phyloP scores from a whole-genome alignment of 64 coral and sea anemone species.

The Actinia tenebrosa region DNA sequence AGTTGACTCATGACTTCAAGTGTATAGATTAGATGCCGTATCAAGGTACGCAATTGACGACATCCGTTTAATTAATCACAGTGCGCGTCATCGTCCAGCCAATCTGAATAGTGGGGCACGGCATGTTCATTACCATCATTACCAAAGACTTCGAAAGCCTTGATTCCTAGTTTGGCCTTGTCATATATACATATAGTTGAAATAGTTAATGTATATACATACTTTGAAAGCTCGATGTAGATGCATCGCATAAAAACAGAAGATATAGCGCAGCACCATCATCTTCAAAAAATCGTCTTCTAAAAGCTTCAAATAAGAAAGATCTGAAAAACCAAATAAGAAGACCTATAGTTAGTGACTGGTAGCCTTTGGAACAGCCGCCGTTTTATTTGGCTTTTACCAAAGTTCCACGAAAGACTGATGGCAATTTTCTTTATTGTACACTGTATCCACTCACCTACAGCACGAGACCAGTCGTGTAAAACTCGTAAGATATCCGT shows the following conservation, averaged over 20 bases:
- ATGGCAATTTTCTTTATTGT: too few relatives aligned
- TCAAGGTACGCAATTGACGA: too few relatives aligned
- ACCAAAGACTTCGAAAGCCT: too few relatives aligned
- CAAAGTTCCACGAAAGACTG: too few relatives aligned
- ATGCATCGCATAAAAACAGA: slow-evolving; percentile 86
- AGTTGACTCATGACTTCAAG: background rate
- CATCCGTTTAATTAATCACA: too few relatives aligned
- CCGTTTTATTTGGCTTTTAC: too few relatives aligned
- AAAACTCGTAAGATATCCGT: slow-evolving; percentile 65
- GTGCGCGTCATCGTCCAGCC: too few relatives aligned
- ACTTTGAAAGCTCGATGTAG: slow-evolving; percentile 98
- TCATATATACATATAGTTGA: background rate
- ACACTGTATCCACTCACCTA: slow-evolving; percentile 43
- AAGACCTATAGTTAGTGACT: background rate
- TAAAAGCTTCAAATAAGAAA: slow-evolving; percentile 70
- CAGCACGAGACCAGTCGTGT: slow-evolving; percentile 69
- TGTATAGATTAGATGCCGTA: background rate
- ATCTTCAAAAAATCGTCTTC: slow-evolving; percentile 91
- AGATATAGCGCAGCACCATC: slow-evolving; percentile 84
- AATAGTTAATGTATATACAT: background rate
- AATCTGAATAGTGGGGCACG: too few relatives aligned
- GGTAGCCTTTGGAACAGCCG: too few relatives aligned
- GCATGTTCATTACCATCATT: too few relatives aligned
- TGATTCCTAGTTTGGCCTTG: too few relatives aligned
- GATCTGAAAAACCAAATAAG: slow-evolving; percentile 37